A percentile compares a stretch with the other conserved stretches of the same genome.
Conservation (phyloP, 2,888 invertebrate species). For the Hermaeophaga mercurialis region DNA sequence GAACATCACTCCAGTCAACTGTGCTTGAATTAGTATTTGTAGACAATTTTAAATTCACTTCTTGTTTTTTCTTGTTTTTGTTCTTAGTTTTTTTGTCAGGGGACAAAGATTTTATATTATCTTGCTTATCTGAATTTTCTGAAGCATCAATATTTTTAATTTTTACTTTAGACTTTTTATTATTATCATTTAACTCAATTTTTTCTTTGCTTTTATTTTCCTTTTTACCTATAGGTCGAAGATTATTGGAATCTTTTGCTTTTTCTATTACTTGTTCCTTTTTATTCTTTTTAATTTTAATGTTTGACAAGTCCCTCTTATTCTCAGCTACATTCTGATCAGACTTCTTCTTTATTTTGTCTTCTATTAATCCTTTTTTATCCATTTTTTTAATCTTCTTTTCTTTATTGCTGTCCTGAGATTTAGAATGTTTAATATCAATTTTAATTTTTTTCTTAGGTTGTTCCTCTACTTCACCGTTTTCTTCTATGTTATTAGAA, state of each 20-base stretch:
- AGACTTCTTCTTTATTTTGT: too few species aligned
- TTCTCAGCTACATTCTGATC: neutral
- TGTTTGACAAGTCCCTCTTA: neutral
- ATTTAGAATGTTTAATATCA: constrained; percentile 19
- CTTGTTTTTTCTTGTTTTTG: neutral
- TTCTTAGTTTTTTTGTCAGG: neutral
- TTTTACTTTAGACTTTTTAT: too few species aligned
- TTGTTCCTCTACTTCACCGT: constrained; percentile 1
- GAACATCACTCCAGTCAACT: constrained; percentile 36
- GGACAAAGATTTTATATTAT: too few species aligned
- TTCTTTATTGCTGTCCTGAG: constrained; percentile 18
- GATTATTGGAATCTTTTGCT: too few species aligned
- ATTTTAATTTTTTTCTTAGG: neutral
- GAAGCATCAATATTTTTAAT: too few species aligned
- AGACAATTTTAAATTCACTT: neutral
- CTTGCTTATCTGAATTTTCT: too few species aligned
- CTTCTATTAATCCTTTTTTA: constrained; percentile 5
- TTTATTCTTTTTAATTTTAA: too few species aligned
- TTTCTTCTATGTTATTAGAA: constrained; percentile 7
- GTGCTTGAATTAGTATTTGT: constrained; percentile 15
- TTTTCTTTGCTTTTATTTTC: too few species aligned
- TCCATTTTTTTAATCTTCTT: constrained; percentile 12
- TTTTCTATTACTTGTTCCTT: too few species aligned
- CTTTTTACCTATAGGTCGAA: too few species aligned
- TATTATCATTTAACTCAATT: too few species aligned